Base-by-base conservation (phyloP, 2,888 invertebrate species). In the Dione juno region DNA sequence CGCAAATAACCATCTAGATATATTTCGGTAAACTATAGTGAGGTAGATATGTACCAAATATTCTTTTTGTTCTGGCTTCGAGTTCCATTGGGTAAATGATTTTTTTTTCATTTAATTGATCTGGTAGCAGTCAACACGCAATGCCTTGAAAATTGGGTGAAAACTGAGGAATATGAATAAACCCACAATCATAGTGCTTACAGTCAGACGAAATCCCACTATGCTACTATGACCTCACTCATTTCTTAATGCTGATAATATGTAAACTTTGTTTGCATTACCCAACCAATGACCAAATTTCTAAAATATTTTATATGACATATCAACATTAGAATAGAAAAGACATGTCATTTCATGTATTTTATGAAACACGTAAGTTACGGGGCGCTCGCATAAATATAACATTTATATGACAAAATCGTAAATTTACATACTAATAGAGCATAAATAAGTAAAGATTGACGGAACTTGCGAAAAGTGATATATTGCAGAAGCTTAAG, bases 361-460 rank as follows among this genome's bases (percentile, higher is more conserved):
- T 58, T 50, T 37, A 50, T 66, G 66, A 43, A 69, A 66, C 57
- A 13, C 41, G 43, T 54, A 59, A 61, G 41, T 37, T 35, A 63
- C 50, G 50, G 40, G 50, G 40, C 37, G 37, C 11, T 6, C 16
- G 59, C 48, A 72, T 72, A 70, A 69, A 67, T 59, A 72, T 48
- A 67, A 69, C 58, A 72, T 70, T 58, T 64, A 67, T 70, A 67
- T 67, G 64, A 64, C 65, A 61, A 53, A 28, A 37, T 67, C 43
- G 11, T 65, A 67, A 68, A 72, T 67, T 67, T 59, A 28, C 54
- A 73, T 73, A 53, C 67, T 64, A 72, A 72, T 72, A 59, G 69
- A 61, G 41, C 37, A 58, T 64, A 64, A 66, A 69, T 69, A 58
- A 19, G 11, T 63, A 57, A 14, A 52, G 11, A 57, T 67, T 64